phyloP scores from a whole-genome alignment of 2,113 vertebrate genomes.

The Petaurus breviceps region DNA sequence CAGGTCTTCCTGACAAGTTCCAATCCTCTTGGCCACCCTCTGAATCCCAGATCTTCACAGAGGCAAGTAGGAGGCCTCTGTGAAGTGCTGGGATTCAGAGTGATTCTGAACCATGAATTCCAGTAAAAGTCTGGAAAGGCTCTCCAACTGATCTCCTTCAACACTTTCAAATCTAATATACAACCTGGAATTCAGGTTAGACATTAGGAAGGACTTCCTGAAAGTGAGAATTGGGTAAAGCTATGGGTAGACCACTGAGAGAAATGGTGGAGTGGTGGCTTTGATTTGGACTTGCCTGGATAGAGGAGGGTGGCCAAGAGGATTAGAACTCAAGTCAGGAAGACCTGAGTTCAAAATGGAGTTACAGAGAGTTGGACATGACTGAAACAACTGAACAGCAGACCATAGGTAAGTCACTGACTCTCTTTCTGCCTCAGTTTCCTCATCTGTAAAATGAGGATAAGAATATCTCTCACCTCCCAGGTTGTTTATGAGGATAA shows the following conservation, averaged over 20 bases:
- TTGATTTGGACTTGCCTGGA: background rate
- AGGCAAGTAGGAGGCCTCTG: background rate
- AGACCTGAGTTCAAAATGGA: background rate
- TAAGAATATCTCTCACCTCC: background rate
- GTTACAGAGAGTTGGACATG: no score
- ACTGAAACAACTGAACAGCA: no score
- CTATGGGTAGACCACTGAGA: background rate
- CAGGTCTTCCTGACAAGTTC: background rate
- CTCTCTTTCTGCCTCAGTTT: background rate
- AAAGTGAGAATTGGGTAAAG: background rate
- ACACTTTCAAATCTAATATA: background rate
- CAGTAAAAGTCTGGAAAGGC: background rate
- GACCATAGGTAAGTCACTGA: background rate
- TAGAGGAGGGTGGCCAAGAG: background rate
- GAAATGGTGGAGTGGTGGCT: background rate
- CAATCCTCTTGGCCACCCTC: background rate
- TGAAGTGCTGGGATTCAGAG: background rate
- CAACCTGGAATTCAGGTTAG: background rate
- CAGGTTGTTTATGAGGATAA: conserved; percentile 13
- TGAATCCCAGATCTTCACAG: no score
- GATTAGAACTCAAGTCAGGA: background rate
- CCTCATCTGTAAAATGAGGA: conserved; percentile 34
- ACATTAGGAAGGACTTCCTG: background rate
- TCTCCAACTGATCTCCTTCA: background rate
- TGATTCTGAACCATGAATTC: background rate